These are phyloP conservation scores for Eulemur macaco DNA, from an alignment of 2,113 vertebrate species.

Conservation along the genomic window DNA sequence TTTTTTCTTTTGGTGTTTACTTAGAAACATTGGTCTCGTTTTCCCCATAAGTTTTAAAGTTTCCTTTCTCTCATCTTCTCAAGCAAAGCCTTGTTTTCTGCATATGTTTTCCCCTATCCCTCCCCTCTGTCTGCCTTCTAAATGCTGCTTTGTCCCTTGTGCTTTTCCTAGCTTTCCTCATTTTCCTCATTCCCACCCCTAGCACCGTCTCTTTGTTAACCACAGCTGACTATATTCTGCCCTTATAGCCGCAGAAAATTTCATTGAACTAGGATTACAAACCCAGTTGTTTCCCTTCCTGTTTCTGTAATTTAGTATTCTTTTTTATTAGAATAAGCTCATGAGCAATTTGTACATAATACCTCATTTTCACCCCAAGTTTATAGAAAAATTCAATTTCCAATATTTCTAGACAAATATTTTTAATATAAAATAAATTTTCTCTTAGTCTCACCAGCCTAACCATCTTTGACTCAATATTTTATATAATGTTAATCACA, in stretches of 20 bases:
- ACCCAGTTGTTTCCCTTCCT: not conserved
- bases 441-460: not conserved
- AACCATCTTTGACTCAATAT: not conserved
- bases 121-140: not conserved
- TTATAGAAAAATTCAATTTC: not conserved
- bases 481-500: not conserved
- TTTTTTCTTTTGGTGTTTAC: not conserved
- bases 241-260: not conserved
- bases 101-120: not conserved
- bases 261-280: not conserved
- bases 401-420: not conserved
- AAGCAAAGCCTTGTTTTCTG: not conserved
- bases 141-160: not conserved
- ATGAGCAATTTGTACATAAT: not conserved
- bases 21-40: not conserved
- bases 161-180: not conserved
- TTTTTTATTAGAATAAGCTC: not conserved
- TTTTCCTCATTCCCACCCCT: not conserved
- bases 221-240: not conserved
- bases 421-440: not conserved
- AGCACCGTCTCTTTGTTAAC: not conserved
- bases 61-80: not conserved
- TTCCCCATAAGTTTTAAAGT: not conserved
- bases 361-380: not conserved
- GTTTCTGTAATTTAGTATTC: not conserved